Conservation (phyloP, 2,113 vertebrate genomes). For the Motacilla tschutschensis region DNA sequence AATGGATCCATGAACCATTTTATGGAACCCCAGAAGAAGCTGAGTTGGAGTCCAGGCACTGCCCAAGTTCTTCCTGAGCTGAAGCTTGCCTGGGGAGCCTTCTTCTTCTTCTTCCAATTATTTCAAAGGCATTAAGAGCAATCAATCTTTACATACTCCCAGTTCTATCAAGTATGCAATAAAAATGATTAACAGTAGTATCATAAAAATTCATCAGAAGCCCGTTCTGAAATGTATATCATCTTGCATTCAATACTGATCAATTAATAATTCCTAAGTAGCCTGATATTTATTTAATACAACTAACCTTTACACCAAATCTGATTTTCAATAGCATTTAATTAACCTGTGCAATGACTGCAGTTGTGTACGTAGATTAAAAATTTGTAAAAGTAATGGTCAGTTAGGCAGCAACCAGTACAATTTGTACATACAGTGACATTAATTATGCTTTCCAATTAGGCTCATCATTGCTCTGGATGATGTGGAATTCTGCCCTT, state of each 20-base stretch:
- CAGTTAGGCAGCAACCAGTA: conserved; percentile 43
- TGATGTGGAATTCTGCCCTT: not conserved
- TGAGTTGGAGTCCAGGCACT: not conserved
- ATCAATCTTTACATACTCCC: not conserved
- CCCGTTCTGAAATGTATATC: not conserved
- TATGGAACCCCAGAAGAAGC: not conserved
- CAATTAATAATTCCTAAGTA: conserved; percentile 26
- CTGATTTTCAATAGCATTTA: conserved; percentile 19
- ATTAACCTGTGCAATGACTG: conserved; percentile 21
- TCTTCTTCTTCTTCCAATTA: not conserved
- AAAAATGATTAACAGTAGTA: conserved; percentile 9
- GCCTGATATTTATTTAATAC: conserved; percentile 24
- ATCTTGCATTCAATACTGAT: not conserved
- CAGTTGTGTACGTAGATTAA: conserved; percentile 27
- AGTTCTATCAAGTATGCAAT: not conserved
- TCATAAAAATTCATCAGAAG: not conserved
- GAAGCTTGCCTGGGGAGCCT: not conserved
- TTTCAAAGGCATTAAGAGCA: not conserved
- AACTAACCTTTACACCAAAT: conserved; percentile 12
- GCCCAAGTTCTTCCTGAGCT: not conserved
- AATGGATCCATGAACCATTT: not conserved
- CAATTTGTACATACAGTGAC: conserved; percentile 11
- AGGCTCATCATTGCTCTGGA: not conserved
- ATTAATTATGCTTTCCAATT: conserved; percentile 41
- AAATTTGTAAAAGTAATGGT: conserved; percentile 36